Percentiles rank a stretch among this genome's conserved stretches.
Conservation (phyloP, 1,140 invertebrate species). For the Zaprionus ghesquierei region DNA sequence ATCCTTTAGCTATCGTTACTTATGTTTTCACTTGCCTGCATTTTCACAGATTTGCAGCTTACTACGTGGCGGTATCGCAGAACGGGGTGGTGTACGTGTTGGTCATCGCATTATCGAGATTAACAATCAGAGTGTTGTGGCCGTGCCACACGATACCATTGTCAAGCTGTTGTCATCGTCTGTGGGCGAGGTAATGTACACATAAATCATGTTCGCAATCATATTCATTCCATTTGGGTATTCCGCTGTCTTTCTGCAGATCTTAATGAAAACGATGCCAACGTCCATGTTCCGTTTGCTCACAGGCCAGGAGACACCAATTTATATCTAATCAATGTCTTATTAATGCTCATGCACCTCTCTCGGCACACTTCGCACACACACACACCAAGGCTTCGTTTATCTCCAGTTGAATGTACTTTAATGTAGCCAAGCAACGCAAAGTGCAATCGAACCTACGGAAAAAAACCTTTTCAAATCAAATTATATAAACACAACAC, state of each 20-base stretch:
- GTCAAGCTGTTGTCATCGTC: constrained; percentile 99
- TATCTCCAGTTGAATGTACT: constrained; percentile 7
- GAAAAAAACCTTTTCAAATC: constrained; percentile 1
- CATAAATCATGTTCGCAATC: background rate
- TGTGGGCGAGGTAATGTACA: constrained; percentile 95
- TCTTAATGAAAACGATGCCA: constrained; percentile 99
- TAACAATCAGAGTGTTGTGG: constrained; percentile 99
- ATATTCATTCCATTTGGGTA: too few relatives aligned
- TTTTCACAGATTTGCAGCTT: constrained; percentile 96
- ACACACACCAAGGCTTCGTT: constrained; percentile 1
- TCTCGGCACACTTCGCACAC: constrained; percentile 12
- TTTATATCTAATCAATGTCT: constrained; percentile 93
- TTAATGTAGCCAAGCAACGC: background rate
- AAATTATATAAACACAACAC: constrained; percentile 6
- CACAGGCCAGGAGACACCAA: constrained; percentile 99
- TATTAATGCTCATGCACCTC: constrained; percentile 30
- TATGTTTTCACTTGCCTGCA: background rate
- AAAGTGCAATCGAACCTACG: constrained; percentile 3
- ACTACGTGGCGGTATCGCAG: constrained; percentile 98
- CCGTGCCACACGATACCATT: constrained; percentile 99
- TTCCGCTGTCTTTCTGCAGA: constrained; percentile 87
- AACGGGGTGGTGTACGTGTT: constrained; percentile 98
- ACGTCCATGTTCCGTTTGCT: constrained; percentile 99
- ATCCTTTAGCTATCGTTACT: background rate
- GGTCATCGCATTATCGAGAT: constrained; percentile 99